Evolutionary conservation across 2,797 vertebrate species (phyloP), one percentile per base, ranked within the genome.

Genomic region (Aeoliscus strigatus): DNA sequence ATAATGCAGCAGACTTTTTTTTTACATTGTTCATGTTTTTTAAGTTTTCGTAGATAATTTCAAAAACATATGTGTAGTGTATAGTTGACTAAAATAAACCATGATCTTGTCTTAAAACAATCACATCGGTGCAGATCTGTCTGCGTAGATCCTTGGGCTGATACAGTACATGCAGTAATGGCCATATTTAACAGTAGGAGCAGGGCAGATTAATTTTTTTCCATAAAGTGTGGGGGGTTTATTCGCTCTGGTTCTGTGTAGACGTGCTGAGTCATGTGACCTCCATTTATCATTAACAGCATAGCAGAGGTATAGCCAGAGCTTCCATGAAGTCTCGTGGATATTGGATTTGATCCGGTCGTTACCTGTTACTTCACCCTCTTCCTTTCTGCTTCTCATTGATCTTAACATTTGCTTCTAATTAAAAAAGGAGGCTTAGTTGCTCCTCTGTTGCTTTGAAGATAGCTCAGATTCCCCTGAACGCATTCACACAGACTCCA

Each of bases 401-500:
- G 49, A 48, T 42, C 47, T 56, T 68, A 64, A 58, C 61, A 51
- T 60, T 13, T 30, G 14, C 21, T 49, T 57, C 61, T 63, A 74
- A 81, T 78, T 80, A 73, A 74, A 57, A 70, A 14, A 59, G 56
- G 26, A 49, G 25, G 30, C 23, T 37, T 51, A 42, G 43, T 41
- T 34, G 21, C 12, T 37, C 21, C 53, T 41, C 18, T 41, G 27
- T 39, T 44, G 47, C 66, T 70, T 63, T 79, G 47, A 73, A 74
- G 58, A 59, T 50, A 56, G 39, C 48, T 66, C 66, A 50, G 38
- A 56, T 59, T 59, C 27, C 25, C 37, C 14, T 32, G 47, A 9
- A 26, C 50, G 33, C 52, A 62, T 31, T 25, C 25, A 33, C 53
- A 59, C 32, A 65, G 42, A 63, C 56, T 58, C 51, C 43, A 74